Evolutionary conservation across 2,797 vertebrate species (phyloP).

Genomic region (Sciurus carolinensis): DNA sequence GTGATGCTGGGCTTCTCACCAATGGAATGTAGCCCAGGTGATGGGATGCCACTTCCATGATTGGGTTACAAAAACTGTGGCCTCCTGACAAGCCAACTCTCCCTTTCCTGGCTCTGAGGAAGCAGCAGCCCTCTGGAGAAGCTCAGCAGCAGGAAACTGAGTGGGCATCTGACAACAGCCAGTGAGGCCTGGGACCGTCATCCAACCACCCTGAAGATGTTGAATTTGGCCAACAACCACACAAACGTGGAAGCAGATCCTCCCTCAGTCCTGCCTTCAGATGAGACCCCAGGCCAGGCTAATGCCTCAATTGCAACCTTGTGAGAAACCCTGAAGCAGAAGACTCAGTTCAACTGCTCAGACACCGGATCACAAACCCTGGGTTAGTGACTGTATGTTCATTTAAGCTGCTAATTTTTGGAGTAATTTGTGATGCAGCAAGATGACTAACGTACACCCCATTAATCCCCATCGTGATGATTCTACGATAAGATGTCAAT

Average conservation of each 20-base stretch:
- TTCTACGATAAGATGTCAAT: background rate
- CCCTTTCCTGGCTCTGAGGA: background rate
- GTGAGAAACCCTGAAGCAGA: background rate
- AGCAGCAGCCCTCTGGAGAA: background rate
- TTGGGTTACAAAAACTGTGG: background rate
- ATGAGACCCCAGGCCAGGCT: background rate
- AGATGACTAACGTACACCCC: background rate
- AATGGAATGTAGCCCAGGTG: background rate
- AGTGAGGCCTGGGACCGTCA: background rate
- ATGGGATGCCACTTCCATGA: background rate
- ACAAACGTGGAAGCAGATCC: background rate
- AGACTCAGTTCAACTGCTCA: background rate
- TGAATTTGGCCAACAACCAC: background rate
- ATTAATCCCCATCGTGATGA: background rate
- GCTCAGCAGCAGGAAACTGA: background rate
- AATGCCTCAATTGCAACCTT: accelerated
- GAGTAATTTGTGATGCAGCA: background rate
- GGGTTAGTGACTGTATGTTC: background rate
- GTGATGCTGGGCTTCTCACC: background rate
- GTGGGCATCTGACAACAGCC: background rate
- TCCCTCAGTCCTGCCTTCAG: background rate
- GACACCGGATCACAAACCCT: background rate
- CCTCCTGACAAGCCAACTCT: background rate
- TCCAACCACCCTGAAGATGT: background rate
- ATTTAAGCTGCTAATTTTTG: background rate